Base-by-base conservation (phyloP, 2,888 invertebrate genomes). In the Catocala sponsa region DNA sequence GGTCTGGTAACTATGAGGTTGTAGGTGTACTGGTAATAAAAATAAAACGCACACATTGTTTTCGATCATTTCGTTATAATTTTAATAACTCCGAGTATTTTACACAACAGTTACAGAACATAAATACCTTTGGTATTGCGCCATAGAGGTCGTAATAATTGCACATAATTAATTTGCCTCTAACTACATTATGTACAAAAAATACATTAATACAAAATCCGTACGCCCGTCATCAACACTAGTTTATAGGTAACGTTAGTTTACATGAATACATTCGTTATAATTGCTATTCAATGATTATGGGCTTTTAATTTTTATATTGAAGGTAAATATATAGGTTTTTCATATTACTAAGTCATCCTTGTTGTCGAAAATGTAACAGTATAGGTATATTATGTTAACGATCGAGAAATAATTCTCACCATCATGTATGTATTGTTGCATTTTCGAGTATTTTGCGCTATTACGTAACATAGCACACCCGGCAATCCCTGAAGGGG, bases 71-170 rank as follows among this genome's bases (percentile, higher is more conserved):
- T 80, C 72, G 73, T 84, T 81, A 83, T 85, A 84, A 83, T 85
- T 84, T 90, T 90, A 92, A 87, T 93, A 91, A 89, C 89, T 89
- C 80, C 80, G 89, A 92, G 87, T 90, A 91, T 90, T 90, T 90
- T 91, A 93, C 89, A 93, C 87, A 93, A 94, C 91, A 91, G 89
- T 88, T 90, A 92, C 87, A 87, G 89, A 91, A 92, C 90, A 88
- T 89, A 90, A 88, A 91, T 91, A 93, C 92, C 91, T 93, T 92
- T 93, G 92, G 92, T 92, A 94, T 91, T 87, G 90, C 88, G 88
- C 86, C 85, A 82, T 85, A 86, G 81, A 84, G 84, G 84, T 90
- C 88, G 86, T 89, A 85, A 82, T 92, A 91, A 92, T 94, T 92
- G 93, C 92, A 94, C 92, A 87, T 90, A 85, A 89, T 90, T 90